A percentile compares a stretch with the other conserved stretches of the same genome.
These are phyloP conservation scores for Machimus atricapillus DNA, from an alignment of 2,888 invertebrate genomes.

Conservation along the genomic window DNA sequence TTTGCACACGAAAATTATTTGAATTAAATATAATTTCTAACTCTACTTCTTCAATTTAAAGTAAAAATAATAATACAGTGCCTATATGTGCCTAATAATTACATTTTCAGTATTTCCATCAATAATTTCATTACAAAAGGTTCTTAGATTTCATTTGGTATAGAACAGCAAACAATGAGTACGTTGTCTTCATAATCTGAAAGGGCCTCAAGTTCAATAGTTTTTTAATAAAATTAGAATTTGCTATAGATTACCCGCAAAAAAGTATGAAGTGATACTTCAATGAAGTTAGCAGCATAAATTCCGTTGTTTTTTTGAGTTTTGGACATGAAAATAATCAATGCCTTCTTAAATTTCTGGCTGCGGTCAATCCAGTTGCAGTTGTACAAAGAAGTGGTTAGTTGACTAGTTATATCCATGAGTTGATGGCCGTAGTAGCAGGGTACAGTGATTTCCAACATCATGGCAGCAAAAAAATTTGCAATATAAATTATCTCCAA, in stretches of 20 bases:
- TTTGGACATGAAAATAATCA: neutral
- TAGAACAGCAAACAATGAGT: slow-evolving; percentile 1
- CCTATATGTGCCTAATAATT: neutral
- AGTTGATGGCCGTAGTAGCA: slow-evolving; percentile 1
- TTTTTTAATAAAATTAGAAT: neutral
- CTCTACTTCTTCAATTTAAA: too few relatives aligned
- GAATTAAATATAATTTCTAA: too few relatives aligned
- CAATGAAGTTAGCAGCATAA: slow-evolving; percentile 1
- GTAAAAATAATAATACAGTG: too few relatives aligned
- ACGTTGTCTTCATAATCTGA: neutral
- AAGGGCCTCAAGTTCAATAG: neutral
- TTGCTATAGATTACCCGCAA: neutral
- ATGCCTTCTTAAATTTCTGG: neutral
- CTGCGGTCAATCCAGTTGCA: neutral
- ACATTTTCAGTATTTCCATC: neutral
- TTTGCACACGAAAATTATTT: too few relatives aligned
- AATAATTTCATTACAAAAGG: neutral
- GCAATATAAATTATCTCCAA: neutral
- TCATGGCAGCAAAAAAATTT: neutral
- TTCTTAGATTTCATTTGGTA: neutral
- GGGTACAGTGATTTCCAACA: neutral
- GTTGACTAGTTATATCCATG: neutral
- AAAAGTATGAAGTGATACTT: neutral
- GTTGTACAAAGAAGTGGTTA: neutral
- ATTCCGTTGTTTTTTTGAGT: neutral